A percentile compares a stretch with the other conserved stretches of the same genome.
Conservation (phyloP, 1,140 invertebrate species). For the Dinothrombium tinctorium region DNA sequence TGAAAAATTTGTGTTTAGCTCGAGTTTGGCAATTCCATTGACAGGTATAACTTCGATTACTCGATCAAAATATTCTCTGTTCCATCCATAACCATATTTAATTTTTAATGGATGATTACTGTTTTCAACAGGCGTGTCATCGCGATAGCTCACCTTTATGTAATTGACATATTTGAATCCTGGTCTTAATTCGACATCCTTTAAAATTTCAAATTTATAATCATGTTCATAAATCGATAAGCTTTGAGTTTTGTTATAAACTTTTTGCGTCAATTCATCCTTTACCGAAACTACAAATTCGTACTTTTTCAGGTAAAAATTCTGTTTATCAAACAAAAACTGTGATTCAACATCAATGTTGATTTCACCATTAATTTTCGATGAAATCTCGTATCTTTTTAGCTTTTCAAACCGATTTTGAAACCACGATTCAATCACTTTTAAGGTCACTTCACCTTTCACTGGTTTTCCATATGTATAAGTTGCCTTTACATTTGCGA, state of each 20-base stretch:
- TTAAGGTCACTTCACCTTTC: conserved; percentile 20
- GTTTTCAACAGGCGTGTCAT: conserved; percentile 40
- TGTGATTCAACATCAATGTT: conserved; percentile 15
- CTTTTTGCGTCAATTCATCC: conserved; percentile 47
- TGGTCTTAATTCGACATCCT: conserved; percentile 34
- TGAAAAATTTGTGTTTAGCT: no score
- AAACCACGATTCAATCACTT: no score
- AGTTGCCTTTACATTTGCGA: conserved; percentile 45
- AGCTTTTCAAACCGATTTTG: conserved; percentile 15
- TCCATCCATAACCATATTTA: conserved; percentile 37
- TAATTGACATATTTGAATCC: conserved; percentile 54
- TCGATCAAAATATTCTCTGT: conserved; percentile 32
- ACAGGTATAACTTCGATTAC: conserved; percentile 32
- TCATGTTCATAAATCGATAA: conserved; percentile 50
- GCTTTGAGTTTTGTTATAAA: conserved; percentile 47
- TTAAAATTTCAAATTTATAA: conserved; percentile 54
- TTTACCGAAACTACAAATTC: conserved; percentile 51
- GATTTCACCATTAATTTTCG: conserved; percentile 15
- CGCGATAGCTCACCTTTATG: conserved; percentile 44
- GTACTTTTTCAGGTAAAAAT: conserved; percentile 30
- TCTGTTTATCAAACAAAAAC: conserved; percentile 14
- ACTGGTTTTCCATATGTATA: conserved; percentile 62
- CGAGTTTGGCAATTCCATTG: conserved; percentile 41
- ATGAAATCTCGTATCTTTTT: conserved; percentile 15
- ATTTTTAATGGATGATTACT: conserved; percentile 33